Base-by-base conservation (phyloP, 2,888 invertebrate genomes). In the Cephus rjabovi region DNA sequence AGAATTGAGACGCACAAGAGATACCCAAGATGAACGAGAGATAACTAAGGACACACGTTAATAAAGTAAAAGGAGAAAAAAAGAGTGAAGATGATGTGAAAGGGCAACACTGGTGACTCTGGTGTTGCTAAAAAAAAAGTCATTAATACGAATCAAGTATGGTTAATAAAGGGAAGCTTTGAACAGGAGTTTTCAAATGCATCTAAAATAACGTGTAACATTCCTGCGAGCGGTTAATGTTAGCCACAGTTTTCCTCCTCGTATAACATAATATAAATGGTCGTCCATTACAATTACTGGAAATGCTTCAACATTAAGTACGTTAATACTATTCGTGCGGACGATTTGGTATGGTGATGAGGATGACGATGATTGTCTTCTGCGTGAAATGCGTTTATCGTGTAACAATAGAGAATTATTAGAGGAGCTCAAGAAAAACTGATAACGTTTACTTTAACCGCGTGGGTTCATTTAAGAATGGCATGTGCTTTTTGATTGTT, bases 231-330 rank as follows among this genome's bases (percentile, higher is more conserved):
- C 87, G 88, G 86, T 90, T 84, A 87, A 88, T 90, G 89, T 90
- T 89, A 90, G 89, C 87, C 86, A 87, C 89, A 56, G 23, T 90
- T 90, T 89, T 90, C 84, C 87, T 89, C 87, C 88, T 88, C 87
- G 85, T 88, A 85, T 85, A 76, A 88, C 6, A 40, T 40, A 56
- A 85, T 86, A 86, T 88, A 86, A 88, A 89, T 88, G 86, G 84
- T 90, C 90, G 87, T 90, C 89, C 89, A 89, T 87, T 90, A 88
- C 81, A 84, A 88, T 86, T 89, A 89, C 86, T 89, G 87, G 88
- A 87, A 85, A 87, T 87, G 88, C 89, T 89, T 89, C 83, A 85
- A 87, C 86, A 83, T 87, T 79, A 80, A 83, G 80, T 83, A 83
- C 73, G 80, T 79, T 82, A 81, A 82, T 78, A 56, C 23, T 56